Conservation (phyloP, 2,888 invertebrate species). For the Caenorhabditis sp. region DNA sequence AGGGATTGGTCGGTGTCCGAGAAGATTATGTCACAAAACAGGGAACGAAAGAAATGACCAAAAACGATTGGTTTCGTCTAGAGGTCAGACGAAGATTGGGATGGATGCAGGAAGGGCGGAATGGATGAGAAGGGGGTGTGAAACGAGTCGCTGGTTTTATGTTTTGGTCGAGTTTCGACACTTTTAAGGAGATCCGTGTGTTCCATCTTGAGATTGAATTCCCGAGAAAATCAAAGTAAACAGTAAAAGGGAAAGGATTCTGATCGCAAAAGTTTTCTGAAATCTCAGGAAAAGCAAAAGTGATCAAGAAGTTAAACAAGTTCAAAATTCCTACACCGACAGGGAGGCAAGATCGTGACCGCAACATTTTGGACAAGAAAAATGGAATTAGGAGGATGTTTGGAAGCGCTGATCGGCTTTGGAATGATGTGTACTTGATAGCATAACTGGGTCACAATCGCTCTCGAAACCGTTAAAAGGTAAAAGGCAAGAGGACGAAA, state of each 20-base stretch:
- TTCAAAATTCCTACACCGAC: too few relatives aligned
- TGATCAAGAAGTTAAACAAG: too few relatives aligned
- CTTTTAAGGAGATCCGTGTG: too few relatives aligned
- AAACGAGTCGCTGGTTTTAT: conserved; percentile 10
- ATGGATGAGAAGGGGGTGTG: conserved; percentile 4
- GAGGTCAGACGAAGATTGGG: conserved; percentile 43
- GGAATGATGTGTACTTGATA: conserved; percentile 29
- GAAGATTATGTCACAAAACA: conserved; percentile 54
- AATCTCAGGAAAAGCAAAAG: too few relatives aligned
- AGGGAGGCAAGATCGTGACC: too few relatives aligned
- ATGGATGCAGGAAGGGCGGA: conserved; percentile 21
- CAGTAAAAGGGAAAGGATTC: too few relatives aligned
- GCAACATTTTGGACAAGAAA: too few relatives aligned
- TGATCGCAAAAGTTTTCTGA: too few relatives aligned
- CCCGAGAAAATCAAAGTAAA: too few relatives aligned
- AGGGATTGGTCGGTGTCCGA: conserved; percentile 7
- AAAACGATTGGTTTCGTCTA: conserved; percentile 45
- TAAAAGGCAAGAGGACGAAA: conserved; percentile 23
- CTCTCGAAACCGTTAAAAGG: conserved; percentile 27
- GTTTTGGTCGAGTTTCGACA: too few relatives aligned
- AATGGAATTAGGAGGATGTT: neutral
- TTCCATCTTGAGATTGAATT: too few relatives aligned
- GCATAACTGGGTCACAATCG: conserved; percentile 31
- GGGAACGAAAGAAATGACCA: conserved; percentile 42
- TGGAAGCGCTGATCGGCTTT: neutral